Conservation (phyloP, 2,888 invertebrate genomes). For the Himalopsyche anomala region DNA sequence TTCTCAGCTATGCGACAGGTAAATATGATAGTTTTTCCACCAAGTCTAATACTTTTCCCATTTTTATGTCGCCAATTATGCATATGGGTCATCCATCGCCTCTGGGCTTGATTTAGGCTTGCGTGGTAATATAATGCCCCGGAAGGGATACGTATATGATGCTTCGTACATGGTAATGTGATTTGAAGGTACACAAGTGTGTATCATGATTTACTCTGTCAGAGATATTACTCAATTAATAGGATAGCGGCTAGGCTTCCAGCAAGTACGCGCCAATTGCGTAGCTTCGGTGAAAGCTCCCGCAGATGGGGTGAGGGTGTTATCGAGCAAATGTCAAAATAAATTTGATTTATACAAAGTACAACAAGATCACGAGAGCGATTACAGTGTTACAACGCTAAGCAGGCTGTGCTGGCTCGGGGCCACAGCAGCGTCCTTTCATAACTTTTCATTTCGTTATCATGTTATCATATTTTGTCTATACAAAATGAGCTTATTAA, state of each 20-base stretch:
- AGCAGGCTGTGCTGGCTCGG: background rate
- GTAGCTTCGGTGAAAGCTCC: background rate
- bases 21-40: too few relatives aligned
- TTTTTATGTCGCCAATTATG: too few relatives aligned
- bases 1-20: too few relatives aligned
- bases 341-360: slow-evolving; percentile 7
- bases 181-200: background rate
- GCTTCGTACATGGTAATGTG: background rate
- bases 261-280: background rate
- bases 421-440: background rate
- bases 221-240: slow-evolving; percentile 56
- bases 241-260: slow-evolving; percentile 35
- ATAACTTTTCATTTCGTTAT: too few relatives aligned
- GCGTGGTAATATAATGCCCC: too few relatives aligned
- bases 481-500: too few relatives aligned
- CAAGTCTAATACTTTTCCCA: too few relatives aligned
- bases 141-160: too few relatives aligned
- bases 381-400: background rate
- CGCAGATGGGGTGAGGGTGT: background rate
- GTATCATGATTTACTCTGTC: slow-evolving; percentile 15
- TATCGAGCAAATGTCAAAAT: slow-evolving; percentile 13
- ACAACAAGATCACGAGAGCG: background rate
- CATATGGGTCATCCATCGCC: too few relatives aligned
- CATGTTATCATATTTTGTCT: too few relatives aligned
- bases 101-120: too few relatives aligned